Evolutionary conservation across 2,797 vertebrate genomes (phyloP), one percentile per base, ranked within the genome.

Genomic region (Sardinella longiceps): DNA sequence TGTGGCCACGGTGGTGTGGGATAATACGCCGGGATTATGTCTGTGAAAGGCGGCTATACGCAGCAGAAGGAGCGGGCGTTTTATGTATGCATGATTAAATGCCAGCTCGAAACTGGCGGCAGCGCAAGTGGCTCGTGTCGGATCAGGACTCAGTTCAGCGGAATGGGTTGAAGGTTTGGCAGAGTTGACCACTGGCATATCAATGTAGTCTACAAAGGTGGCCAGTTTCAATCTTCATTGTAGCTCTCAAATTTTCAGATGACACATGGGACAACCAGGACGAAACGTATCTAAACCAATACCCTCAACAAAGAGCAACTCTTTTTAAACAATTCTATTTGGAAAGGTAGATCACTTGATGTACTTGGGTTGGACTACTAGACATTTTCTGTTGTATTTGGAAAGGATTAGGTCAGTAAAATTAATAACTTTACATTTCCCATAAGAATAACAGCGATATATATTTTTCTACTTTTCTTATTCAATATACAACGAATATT

Each of bases 31-130:
- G 37, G 70, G 33, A 77, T 77, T 77, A 43, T 43, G 70, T 43
- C 70, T 77, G 63, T 70, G 63, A 77, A 77, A 77, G 70, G 33
- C 70, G 70, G 33, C 70, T 39, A 43, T 6, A 77, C 70, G 37
- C n/a, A n/a, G 70, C 12, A 77, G 70, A 43, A 77, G 70, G 70
- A 43, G 70, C 70, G 70, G 6, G 70, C 39, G 70, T 39, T 43
- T 77, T 77, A 70, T 70, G 63, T 33, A 70, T 70, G 30, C 63
- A 70, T 70, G 63, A 70, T 70, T 70, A 70, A 33, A 77, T 43
- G 70, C 33, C 70, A 43, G 37, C 70, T 77, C 33, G 18, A 74
- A 33, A 43, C 70, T 77, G 33, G 70, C 33, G 33, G 70, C 50
- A 50, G 66, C 45, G 70, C 70, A 77, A 77, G 70, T 77, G 30